These are phyloP conservation scores for Amiota communis DNA, from an alignment of 2,888 invertebrate genomes.

Conservation along the genomic window DNA sequence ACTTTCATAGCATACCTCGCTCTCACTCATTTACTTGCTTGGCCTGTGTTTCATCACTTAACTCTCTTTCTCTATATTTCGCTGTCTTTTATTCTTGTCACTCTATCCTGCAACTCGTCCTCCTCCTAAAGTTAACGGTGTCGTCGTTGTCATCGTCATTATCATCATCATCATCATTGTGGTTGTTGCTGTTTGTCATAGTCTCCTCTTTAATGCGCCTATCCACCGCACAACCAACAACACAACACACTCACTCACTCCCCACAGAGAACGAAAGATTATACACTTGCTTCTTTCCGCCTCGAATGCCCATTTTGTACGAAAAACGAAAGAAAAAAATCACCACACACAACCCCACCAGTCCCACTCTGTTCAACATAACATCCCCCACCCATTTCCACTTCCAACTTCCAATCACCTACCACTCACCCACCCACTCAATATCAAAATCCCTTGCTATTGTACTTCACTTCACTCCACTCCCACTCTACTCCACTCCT, in stretches of 20 bases:
- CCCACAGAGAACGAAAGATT: background rate
- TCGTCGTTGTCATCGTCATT: background rate
- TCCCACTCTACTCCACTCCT: too few relatives aligned
- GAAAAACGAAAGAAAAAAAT: background rate
- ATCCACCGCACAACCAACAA: background rate
- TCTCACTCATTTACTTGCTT: too few relatives aligned
- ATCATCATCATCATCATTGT: background rate
- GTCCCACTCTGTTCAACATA: background rate
- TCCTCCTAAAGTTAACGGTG: background rate
- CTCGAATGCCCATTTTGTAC: background rate
- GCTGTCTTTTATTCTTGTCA: background rate
- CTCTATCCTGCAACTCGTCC: too few relatives aligned
- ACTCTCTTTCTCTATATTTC: background rate
- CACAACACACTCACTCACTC: background rate
- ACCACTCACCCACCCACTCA: background rate
- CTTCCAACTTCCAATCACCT: background rate
- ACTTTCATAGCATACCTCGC: too few relatives aligned
- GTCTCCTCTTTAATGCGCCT: slow-evolving; percentile 4
- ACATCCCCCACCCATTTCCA: background rate
- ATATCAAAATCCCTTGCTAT: too few relatives aligned
- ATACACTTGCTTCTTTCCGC: too few relatives aligned
- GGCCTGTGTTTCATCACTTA: background rate
- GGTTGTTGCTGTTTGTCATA: background rate
- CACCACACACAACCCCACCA: background rate
- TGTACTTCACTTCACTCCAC: too few relatives aligned